phyloP scores from a whole-genome alignment of 1,140 invertebrate genomes.

The Brachionus rubens region DNA sequence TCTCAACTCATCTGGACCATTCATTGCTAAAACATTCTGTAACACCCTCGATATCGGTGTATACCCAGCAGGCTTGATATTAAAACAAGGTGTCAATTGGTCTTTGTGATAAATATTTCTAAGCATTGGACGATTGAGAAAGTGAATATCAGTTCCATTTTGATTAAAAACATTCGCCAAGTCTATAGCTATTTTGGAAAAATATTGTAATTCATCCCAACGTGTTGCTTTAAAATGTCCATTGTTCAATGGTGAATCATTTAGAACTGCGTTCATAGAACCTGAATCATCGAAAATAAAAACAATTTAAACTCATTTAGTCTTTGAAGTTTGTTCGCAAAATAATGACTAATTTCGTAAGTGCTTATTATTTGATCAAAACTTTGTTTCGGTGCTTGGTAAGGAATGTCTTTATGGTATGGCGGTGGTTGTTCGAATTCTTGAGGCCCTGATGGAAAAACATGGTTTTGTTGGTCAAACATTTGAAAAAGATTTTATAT shows the following conservation, averaged over 20 bases:
- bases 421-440: no score
- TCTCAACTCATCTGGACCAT: not conserved
- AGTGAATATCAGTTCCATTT: slow-evolving; percentile 32
- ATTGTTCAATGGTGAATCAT: not conserved
- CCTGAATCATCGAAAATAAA: no score
- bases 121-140: not conserved
- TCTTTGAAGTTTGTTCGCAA: no score
- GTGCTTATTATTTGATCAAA: no score
- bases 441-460: no score
- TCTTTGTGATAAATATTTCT: not conserved
- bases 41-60: not conserved
- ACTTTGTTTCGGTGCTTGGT: no score
- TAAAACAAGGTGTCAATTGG: not conserved
- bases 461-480: no score
- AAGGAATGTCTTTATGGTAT: no score
- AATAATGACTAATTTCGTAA: no score
- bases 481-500: no score
- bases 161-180: slow-evolving; percentile 22
- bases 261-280: no score
- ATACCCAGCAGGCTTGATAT: not conserved
- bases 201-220: slow-evolving; percentile 34
- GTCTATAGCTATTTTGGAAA: slow-evolving; percentile 5
- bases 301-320: no score
- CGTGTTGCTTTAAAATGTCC: slow-evolving; percentile 1
- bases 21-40: not conserved